phyloP scores from a whole-genome alignment of 2,888 invertebrate genomes.

The Anodontia alba region DNA sequence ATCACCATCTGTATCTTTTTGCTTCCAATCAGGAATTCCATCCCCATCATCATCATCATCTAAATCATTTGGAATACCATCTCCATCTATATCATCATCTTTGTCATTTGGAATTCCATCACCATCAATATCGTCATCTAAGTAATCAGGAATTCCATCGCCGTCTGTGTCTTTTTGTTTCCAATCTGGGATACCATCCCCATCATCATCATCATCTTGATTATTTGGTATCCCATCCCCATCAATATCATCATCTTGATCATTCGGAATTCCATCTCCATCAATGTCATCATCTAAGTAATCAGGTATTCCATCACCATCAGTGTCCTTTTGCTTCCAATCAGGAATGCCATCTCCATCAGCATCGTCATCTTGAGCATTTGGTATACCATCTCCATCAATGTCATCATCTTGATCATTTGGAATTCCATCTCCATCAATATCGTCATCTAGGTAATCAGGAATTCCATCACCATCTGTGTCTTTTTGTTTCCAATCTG shows the following conservation, averaged over 20 bases:
- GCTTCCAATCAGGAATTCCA: slow-evolving; percentile 74
- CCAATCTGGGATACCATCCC: slow-evolving; percentile 72
- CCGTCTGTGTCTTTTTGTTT: slow-evolving; percentile 68
- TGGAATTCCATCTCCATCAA: slow-evolving; percentile 79
- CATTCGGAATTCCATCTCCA: slow-evolving; percentile 78
- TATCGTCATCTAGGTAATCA: slow-evolving; percentile 73
- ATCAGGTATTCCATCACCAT: slow-evolving; percentile 82
- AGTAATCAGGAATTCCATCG: slow-evolving; percentile 77
- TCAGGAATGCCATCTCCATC: slow-evolving; percentile 79
- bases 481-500: slow-evolving; percentile 67
- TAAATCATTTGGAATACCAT: slow-evolving; percentile 73
- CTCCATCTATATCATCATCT: slow-evolving; percentile 74
- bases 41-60: slow-evolving; percentile 79
- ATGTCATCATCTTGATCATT: slow-evolving; percentile 64
- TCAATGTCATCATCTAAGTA: slow-evolving; percentile 76
- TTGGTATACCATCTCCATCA: slow-evolving; percentile 78
- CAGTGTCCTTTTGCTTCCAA: slow-evolving; percentile 72
- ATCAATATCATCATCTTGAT: slow-evolving; percentile 75
- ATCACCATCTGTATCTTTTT: slow-evolving; percentile 77
- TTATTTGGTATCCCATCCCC: slow-evolving; percentile 76
- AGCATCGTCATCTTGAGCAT: slow-evolving; percentile 52
- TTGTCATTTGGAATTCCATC: slow-evolving; percentile 80
- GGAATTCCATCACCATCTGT: slow-evolving; percentile 66
- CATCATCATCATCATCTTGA: slow-evolving; percentile 61
- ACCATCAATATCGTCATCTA: slow-evolving; percentile 72